Evolutionary conservation across 2,797 vertebrate species (phyloP).

Genomic region (Sebastes diploproa): DNA sequence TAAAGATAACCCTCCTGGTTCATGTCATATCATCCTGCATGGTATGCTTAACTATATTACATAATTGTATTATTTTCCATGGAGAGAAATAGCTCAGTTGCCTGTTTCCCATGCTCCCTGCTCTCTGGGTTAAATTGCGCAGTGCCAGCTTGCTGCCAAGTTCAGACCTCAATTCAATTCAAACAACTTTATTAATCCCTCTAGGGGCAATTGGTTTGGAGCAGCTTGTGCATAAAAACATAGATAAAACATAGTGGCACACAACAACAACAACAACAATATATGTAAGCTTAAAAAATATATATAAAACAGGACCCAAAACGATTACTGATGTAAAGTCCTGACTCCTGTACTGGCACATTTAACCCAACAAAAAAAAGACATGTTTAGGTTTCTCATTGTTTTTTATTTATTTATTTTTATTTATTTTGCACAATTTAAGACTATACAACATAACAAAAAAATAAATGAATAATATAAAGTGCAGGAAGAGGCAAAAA

Average conservation of each 20-base stretch:
- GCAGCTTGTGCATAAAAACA: too few species aligned
- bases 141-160: slow-evolving; percentile 50
- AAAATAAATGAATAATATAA: too few species aligned
- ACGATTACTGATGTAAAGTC: not conserved
- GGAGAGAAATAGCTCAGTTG: not conserved
- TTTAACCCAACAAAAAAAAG: not conserved
- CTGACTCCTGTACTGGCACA: not conserved
- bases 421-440: too few species aligned
- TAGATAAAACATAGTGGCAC: too few species aligned
- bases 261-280: too few species aligned
- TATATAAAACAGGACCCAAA: too few species aligned
- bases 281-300: too few species aligned
- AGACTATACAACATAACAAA: too few species aligned
- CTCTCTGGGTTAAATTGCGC: slow-evolving; percentile 19
- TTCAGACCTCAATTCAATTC: not conserved
- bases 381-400: not conserved
- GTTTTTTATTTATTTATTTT: not conserved
- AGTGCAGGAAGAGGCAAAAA: too few species aligned
- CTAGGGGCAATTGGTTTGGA: too few species aligned
- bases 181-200: too few species aligned
- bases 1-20: slow-evolving; percentile 50
- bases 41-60: not conserved
- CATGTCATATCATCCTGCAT: not conserved
- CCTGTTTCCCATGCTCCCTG: not conserved
- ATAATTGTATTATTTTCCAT: not conserved